Conservation (phyloP, 1,140 invertebrate genomes). For the Monochamus saltuarius region DNA sequence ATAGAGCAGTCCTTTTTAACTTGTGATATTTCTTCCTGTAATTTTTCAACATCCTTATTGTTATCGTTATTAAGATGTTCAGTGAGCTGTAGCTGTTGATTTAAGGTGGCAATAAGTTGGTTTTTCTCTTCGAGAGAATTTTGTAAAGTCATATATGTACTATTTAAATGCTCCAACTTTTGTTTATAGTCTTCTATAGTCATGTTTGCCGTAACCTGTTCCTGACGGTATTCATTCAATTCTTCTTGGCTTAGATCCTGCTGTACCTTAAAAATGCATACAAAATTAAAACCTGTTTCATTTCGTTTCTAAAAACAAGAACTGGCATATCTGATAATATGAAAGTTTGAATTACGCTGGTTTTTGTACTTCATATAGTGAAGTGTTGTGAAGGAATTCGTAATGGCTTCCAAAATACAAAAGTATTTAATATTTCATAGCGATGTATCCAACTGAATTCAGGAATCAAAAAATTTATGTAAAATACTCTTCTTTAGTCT, state of each 20-base stretch:
- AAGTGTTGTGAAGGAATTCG: no score
- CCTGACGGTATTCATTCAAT: conserved; percentile 14
- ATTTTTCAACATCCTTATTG: conserved; percentile 24
- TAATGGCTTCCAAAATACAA: no score
- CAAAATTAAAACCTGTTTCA: no score
- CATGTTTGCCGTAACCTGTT: conserved; percentile 13
- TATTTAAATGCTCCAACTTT: conserved; percentile 23
- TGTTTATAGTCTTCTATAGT: conserved; percentile 20
- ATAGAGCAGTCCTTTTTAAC: conserved; percentile 23
- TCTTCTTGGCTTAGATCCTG: background rate
- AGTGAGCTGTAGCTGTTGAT: conserved; percentile 15
- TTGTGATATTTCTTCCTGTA: conserved; percentile 16
- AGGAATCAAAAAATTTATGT: no score
- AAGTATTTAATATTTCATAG: no score
- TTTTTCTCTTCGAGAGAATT: conserved; percentile 28
- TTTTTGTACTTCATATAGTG: no score
- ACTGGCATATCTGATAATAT: no score
- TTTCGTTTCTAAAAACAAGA: no score
- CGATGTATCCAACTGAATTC: no score
- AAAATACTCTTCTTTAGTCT: no score
- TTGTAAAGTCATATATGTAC: conserved; percentile 11
- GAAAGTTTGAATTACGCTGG: no score
- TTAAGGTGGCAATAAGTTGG: conserved; percentile 21
- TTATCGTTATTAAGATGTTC: conserved; percentile 20
- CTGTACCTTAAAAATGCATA: no score